Base-by-base conservation (phyloP, 2,797 vertebrate species). In the Mus caroli region DNA sequence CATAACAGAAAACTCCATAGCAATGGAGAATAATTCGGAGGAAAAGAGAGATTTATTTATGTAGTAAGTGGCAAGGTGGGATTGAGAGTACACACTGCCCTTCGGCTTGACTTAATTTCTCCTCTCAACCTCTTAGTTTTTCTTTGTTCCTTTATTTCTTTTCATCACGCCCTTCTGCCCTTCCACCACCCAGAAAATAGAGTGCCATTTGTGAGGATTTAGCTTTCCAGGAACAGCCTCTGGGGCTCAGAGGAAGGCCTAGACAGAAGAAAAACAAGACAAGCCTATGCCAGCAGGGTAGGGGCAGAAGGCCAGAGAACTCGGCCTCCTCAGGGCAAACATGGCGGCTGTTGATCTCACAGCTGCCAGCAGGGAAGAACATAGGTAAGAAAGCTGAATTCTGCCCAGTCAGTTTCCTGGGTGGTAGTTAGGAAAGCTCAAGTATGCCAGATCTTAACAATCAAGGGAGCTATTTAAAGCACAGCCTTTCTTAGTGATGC, bases 161-260 rank as follows among this genome's bases (percentile, higher is more conserved):
- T 77, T 56, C 28, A 31, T 56, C 43, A 69, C 6, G 7, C 3
- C 13, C 34, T 75, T 17, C 60, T 12, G 15, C 3, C 13, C 34
- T 78, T 14, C 67, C 46, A 89, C 82, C 46, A 34, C 62, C 85
- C 88, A 67, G 69, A 86, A 94, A 43, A 73, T 90, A 60, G 67
- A 67, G 43, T 50, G 20, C 3, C 46, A 80, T 78, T 86, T 80
- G 54, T 22, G 37, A 91, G 40, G 6, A 58, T 34, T 94, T 86
- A 3, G 86, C 82, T 84, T 92, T 93, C 88, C 56, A 97, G 93
- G 37, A 94, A 87, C 52, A 89, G 24, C 14, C 6, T 91, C 58
- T 40, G 24, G 94, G 84, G 52, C 19, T 80, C 75, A 37, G 43
- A 64, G 50, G 58, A 84, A 20, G 22, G n/a, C 34, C 40, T 20